Evolutionary conservation across 2,888 invertebrate genomes (phyloP), one percentile per base, ranked within the genome.

Genomic region (Leucania comma): DNA sequence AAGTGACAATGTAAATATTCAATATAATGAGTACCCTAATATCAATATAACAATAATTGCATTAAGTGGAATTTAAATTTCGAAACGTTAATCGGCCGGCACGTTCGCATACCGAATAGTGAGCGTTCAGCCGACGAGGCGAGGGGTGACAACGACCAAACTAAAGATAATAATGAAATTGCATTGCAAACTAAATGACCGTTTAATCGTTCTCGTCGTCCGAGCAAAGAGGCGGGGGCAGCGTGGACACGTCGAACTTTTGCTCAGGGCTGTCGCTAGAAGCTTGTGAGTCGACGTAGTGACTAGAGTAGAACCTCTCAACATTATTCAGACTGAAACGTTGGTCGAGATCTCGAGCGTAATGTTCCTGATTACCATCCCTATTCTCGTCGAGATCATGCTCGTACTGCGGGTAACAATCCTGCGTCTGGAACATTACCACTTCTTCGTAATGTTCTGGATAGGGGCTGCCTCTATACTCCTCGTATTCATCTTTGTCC

Each of bases 161-260:
- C 80, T 85, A 86, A 89, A 87, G 80, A 77, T 78, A 85, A 86
- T 81, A 54, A 84, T 84, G 68, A 64, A 73, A 74, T 74, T 69
- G 68, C 65, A 64, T 58, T n/a, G 64, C 61, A 68, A 70, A 65
- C 68, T 73, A 75, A 63, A 20, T 51, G 32, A 67, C 38, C n/a
- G 77, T 81, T 88, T 92, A 95, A 81, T 97, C 96, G 85, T 97
- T 97, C 88, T 98, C 98, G 87, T 97, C 97, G 84, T 98, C 98
- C 67, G 97, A 97, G 87, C 98, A 96, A 80, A 98, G 95, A 66
- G 98, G 98, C 66, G 98, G 98, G n/a, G 98, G 98, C 86, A 98
- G 96, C 35, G 97, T 97, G 48, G 97, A 97, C 26, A 98, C 97
- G 87, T 98, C 98, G 88, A 98, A 97, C 88, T 97, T 97, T 69